A percentile compares a stretch with the other conserved stretches of the same genome.
Evolutionary conservation across 1,140 invertebrate genomes (phyloP).

Genomic region (Helicoverpa armigera): DNA sequence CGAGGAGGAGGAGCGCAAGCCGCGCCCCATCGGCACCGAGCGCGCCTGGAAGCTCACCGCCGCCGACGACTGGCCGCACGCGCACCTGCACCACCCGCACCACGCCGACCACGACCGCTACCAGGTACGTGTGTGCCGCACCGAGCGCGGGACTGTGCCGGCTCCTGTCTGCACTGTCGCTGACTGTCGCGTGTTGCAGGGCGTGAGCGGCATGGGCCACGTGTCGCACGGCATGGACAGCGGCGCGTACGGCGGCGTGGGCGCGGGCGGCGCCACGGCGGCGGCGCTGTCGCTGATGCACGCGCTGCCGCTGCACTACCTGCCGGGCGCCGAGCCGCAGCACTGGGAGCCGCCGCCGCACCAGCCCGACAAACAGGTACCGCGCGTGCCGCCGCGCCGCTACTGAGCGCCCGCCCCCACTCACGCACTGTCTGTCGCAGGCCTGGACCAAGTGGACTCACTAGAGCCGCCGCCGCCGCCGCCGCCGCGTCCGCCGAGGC

Average conservation of each 20-base stretch:
- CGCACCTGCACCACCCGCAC: conserved; percentile 80
- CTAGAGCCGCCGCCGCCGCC: conserved; percentile 63
- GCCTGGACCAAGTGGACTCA: conserved; percentile 84
- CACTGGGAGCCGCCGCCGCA: conserved; percentile 73
- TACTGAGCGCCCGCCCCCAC: background rate
- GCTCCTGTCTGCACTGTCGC: too few species aligned
- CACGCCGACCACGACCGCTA: conserved; percentile 88
- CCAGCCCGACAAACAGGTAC: conserved; percentile 73
- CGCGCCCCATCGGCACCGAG: conserved; percentile 92
- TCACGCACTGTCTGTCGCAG: conserved; percentile 26
- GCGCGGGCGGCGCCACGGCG: conserved; percentile 66
- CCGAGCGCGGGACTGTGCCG: too few species aligned
- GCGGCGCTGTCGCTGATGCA: conserved; percentile 81
- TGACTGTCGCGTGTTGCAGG: conserved; percentile 36
- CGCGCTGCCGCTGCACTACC: conserved; percentile 78
- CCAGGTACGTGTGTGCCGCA: conserved; percentile 68
- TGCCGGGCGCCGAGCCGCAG: conserved; percentile 65
- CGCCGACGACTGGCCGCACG: conserved; percentile 75
- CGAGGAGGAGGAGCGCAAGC: conserved; percentile 90
- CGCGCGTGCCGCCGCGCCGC: conserved; percentile 1
- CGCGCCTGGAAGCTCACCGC: conserved; percentile 89
- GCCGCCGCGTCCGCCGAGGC: conserved; percentile 54
- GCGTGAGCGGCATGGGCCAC: conserved; percentile 62
- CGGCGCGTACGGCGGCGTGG: conserved; percentile 49
- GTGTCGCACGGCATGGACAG: conserved; percentile 58